Base-by-base conservation (phyloP, 2,888 invertebrate species). In the Scrobipalpa atriplicella region DNA sequence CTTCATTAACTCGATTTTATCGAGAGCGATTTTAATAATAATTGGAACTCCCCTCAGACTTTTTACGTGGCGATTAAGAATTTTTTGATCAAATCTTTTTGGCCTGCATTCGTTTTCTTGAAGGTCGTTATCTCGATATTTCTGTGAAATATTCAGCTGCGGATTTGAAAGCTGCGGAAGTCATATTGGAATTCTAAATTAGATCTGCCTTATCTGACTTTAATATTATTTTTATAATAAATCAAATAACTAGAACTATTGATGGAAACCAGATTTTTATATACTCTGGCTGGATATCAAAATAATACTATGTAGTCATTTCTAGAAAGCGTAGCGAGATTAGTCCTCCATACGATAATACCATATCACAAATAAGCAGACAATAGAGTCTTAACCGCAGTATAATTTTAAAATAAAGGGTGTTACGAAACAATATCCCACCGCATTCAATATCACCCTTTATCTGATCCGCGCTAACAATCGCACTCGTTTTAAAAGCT, bases 1-100 rank as follows among this genome's bases (percentile, higher is more conserved):
- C 89, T 90, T 90, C 89, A 90, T 92, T 92, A 90, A 87, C 84
- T 86, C 82, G 92, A 92, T 92, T 89, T 90, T 92, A 90, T 92
- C 92, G 78, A 73, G 79, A 80, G 78, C 79, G 82, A 83, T 91
- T 90, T 89, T 88, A 83, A 83, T 91, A 85, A 90, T 89, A 90
- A 92, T 87, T 86, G 87, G 82, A 81, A 82, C 85, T 81, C 81
- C 76, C 75, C 76, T 79, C 83, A 80, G 83, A 84, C 82, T 88
- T 86, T 86, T 85, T 88, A 87, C 84, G 81, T 75, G 74, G 73
- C 78, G 85, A 89, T 90, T 86, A 85, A 86, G 83, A 83, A 84
- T 85, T 85, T 79, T 71, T 72, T 43, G 79, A 84, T 85, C 86
- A 82, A 83, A 84, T 83, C 81, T 79, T 74, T 63, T 36, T 75